Percentiles rank a stretch among this genome's conserved stretches.
phyloP scores from a whole-genome alignment of 1,140 invertebrate genomes.

The Conus ventricosus region DNA sequence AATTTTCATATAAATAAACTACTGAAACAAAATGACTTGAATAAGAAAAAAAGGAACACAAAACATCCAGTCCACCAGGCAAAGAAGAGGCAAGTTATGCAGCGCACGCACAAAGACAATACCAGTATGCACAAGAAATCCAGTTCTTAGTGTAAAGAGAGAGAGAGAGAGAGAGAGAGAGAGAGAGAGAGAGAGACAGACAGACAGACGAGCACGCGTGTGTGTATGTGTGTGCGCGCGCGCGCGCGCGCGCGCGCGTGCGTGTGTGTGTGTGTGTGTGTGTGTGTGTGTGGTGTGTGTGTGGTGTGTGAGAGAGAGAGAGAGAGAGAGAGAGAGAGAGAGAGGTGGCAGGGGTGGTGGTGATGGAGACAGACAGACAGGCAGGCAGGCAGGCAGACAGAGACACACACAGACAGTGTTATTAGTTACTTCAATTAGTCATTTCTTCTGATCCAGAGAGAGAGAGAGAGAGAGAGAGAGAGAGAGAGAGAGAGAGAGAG shows the following conservation, averaged over 20 bases:
- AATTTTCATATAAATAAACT: too few species aligned
- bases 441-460: too few species aligned
- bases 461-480: too few species aligned
- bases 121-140: too few species aligned
- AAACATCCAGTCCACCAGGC: too few species aligned
- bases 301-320: background rate
- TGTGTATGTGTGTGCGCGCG: too few species aligned
- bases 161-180: background rate
- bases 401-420: background rate
- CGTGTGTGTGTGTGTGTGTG: background rate
- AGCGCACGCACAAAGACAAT: too few species aligned
- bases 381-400: background rate
- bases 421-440: background rate
- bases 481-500: too few species aligned
- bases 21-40: too few species aligned
- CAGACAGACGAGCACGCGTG: too few species aligned
- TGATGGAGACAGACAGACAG: background rate
- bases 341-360: background rate
- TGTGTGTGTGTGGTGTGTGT: background rate
- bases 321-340: background rate
- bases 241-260: background rate
- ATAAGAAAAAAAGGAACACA: too few species aligned
- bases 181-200: background rate
- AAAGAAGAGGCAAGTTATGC: too few species aligned
- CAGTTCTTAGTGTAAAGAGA: background rate